A percentile compares a stretch with the other conserved stretches of the same genome.
Conservation (phyloP, 2,113 vertebrate species). For the Mesembrinibis cayennensis region DNA sequence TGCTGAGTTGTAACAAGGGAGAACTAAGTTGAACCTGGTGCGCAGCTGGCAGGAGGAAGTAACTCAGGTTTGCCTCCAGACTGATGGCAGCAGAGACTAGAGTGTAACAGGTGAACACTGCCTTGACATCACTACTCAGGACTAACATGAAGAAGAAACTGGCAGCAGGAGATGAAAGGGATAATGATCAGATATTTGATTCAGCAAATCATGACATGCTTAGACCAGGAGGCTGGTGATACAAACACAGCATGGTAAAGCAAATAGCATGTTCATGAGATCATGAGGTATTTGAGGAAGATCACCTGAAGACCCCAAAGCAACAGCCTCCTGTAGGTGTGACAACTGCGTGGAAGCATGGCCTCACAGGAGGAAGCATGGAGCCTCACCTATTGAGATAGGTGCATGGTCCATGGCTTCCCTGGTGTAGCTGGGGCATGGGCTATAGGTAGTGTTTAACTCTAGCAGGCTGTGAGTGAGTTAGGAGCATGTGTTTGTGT, state of each 20-base stretch:
- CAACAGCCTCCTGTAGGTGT: not conserved
- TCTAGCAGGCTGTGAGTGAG: not conserved
- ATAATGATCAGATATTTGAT: not conserved
- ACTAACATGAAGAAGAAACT: not conserved
- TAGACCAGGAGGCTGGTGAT: not conserved
- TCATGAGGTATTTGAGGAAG: not conserved
- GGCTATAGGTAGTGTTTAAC: accelerated
- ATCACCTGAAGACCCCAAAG: not conserved
- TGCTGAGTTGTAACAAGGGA: not conserved
- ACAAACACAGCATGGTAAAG: not conserved
- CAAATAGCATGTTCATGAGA: not conserved
- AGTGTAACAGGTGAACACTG: not conserved
- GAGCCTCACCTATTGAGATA: not conserved
- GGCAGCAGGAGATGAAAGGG: not conserved
- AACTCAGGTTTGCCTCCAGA: not conserved
- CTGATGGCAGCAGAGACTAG: not conserved
- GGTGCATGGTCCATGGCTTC: not conserved
- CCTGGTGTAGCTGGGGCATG: accelerated
- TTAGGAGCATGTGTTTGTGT: not conserved
- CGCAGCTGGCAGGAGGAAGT: not conserved
- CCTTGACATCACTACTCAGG: not conserved
- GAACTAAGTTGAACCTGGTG: not conserved
- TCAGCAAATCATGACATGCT: not conserved
- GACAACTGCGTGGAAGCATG: not conserved
- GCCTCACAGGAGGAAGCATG: not conserved